Evolutionary conservation across 2,888 invertebrate genomes (phyloP).

Genomic region (Blera fallax): DNA sequence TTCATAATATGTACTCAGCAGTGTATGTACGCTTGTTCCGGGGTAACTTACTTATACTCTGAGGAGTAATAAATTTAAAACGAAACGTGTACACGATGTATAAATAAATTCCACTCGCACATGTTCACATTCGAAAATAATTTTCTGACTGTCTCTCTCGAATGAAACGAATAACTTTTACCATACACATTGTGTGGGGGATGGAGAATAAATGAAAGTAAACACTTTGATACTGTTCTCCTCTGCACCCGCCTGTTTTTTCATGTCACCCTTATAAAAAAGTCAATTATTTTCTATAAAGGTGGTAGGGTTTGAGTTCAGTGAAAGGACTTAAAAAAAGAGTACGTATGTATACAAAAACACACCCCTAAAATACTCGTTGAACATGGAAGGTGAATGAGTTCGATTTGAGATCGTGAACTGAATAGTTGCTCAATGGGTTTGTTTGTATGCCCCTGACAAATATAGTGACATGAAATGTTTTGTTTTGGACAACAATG

Average conservation of each 20-base stretch:
- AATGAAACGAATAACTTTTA: conserved; percentile 40
- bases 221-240: conserved; percentile 34
- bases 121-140: conserved; percentile 68
- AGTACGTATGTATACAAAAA: neutral
- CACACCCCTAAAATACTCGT: conserved; percentile 18
- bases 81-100: conserved; percentile 38
- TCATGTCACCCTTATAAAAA: conserved; percentile 49
- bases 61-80: conserved; percentile 70
- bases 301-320: neutral
- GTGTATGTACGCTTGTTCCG: conserved; percentile 6
- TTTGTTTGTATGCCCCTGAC: conserved; percentile 24
- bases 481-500: conserved; percentile 43
- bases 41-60: conserved; percentile 62
- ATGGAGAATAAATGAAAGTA: conserved; percentile 56
- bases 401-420: conserved; percentile 19
- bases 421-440: conserved; percentile 21
- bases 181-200: neutral
- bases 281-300: conserved; percentile 56
- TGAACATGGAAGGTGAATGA: conserved; percentile 22
- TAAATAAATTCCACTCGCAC: conserved; percentile 63
- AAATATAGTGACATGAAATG: conserved; percentile 14
- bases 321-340: conserved; percentile 14
- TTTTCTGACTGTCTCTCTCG: conserved; percentile 27
- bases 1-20: conserved; percentile 41
- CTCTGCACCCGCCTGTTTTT: conserved; percentile 4